Evolutionary conservation across 2,113 vertebrate genomes (phyloP).

Genomic region (Macrotus californicus): DNA sequence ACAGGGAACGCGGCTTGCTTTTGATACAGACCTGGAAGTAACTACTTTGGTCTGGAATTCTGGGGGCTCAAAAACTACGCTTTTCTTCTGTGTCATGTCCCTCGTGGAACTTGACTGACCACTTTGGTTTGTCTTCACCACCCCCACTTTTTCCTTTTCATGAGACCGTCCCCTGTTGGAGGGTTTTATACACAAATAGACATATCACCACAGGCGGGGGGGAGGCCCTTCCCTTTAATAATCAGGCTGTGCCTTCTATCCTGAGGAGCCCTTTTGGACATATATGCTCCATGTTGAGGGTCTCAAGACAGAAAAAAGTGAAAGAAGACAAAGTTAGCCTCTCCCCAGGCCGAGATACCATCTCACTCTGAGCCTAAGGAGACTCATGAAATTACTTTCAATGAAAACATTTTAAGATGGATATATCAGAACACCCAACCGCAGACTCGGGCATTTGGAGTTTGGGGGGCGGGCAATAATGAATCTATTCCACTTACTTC

Average conservation of each 20-base stretch:
- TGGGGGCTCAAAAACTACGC: constrained; percentile 64
- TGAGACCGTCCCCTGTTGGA: constrained; percentile 73
- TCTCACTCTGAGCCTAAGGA: background rate
- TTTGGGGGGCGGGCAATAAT: background rate
- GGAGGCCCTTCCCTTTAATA: constrained; percentile 75
- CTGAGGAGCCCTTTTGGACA: constrained; percentile 64
- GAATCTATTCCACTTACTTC: background rate
- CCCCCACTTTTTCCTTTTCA: constrained; percentile 29
- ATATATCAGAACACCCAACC: background rate
- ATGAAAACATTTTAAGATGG: constrained; percentile 35
- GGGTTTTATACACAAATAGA: constrained; percentile 78
- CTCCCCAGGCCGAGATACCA: background rate
- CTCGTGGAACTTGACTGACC: constrained; percentile 71
- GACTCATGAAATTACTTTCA: constrained; percentile 18
- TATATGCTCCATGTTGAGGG: constrained; percentile 8
- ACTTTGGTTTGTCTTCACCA: constrained; percentile 65
- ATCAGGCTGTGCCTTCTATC: constrained; percentile 76
- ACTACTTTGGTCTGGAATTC: constrained; percentile 78
- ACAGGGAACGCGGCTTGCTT: constrained; percentile 71
- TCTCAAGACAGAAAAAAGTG: constrained; percentile 27
- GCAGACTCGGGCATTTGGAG: background rate
- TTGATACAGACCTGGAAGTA: constrained; percentile 79
- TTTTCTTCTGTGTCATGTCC: constrained; percentile 70
- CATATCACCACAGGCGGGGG: constrained; percentile 70
- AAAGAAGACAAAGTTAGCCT: constrained; percentile 14